Conservation (phyloP, 35 echinoderm and acorn worm species). For the Acanthaster planci region DNA sequence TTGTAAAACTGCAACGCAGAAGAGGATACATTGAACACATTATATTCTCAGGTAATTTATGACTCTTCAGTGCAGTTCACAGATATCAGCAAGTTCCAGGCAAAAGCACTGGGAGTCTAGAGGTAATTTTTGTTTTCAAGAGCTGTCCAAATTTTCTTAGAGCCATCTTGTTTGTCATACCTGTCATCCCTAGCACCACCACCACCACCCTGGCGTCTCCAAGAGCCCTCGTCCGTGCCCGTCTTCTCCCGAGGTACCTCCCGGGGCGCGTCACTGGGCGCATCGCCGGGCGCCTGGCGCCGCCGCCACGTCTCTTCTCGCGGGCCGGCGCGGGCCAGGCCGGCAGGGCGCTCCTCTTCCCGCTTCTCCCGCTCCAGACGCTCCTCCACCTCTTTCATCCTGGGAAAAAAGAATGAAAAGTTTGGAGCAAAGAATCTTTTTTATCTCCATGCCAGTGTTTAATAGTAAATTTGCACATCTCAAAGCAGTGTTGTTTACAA, state of each 20-base stretch:
- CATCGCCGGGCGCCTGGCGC: neutral
- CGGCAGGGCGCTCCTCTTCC: neutral
- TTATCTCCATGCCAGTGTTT: no score
- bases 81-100: no score
- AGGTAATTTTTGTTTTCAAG: no score
- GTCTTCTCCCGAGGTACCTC: neutral
- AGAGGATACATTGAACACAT: no score
- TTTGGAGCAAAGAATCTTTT: neutral
- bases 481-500: no score
- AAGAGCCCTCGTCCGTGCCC: neutral
- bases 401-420: neutral
- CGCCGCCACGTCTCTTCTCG: neutral
- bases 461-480: no score
- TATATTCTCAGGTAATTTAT: no score
- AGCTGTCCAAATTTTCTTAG: no score
- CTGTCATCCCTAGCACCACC: neutral
- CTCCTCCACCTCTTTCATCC: slow-evolving; percentile 39
- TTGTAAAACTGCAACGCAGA: no score
- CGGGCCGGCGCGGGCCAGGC: neutral
- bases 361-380: neutral
- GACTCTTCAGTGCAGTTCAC: no score
- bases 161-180: no score
- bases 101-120: no score
- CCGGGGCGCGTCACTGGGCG: neutral
- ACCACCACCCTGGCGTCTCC: neutral